phyloP scores from a whole-genome alignment of 2,113 vertebrate genomes.

The Himantopus leucocephalus region DNA sequence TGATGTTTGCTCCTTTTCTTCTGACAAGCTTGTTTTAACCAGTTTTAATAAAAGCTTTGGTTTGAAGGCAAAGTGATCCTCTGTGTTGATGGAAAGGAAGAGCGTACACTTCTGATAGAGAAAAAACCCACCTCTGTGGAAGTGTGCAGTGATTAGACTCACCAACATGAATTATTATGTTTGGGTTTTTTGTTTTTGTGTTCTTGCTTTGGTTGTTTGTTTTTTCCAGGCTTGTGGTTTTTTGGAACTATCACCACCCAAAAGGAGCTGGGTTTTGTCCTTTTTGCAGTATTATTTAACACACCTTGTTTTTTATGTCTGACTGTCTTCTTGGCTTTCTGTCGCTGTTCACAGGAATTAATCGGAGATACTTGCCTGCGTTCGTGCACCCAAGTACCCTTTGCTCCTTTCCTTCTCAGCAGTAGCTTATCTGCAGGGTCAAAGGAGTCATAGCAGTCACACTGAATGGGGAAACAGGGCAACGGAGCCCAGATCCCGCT shows the following conservation, averaged over 20 bases:
- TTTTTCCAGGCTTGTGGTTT: background rate
- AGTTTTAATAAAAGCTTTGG: background rate
- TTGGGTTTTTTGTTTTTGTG: background rate
- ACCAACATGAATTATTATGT: background rate
- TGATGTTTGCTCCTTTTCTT: background rate
- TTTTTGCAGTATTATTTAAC: background rate
- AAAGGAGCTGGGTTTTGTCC: background rate
- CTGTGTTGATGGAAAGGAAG: background rate
- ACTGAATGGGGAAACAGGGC: background rate
- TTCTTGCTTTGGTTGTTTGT: background rate
- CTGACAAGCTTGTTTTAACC: background rate
- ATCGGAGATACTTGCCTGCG: background rate
- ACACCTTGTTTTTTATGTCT: background rate
- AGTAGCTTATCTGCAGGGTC: background rate
- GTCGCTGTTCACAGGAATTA: background rate
- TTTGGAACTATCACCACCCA: background rate
- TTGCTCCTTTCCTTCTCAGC: constrained; percentile 7
- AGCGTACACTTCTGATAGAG: background rate
- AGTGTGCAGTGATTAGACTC: background rate
- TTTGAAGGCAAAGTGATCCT: background rate
- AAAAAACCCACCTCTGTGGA: background rate
- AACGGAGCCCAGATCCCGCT: background rate
- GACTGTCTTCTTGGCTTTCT: background rate
- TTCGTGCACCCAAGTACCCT: background rate
- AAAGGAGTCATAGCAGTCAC: background rate